Evolutionary conservation across 2,113 vertebrate genomes (phyloP).

Genomic region (Grus americana): DNA sequence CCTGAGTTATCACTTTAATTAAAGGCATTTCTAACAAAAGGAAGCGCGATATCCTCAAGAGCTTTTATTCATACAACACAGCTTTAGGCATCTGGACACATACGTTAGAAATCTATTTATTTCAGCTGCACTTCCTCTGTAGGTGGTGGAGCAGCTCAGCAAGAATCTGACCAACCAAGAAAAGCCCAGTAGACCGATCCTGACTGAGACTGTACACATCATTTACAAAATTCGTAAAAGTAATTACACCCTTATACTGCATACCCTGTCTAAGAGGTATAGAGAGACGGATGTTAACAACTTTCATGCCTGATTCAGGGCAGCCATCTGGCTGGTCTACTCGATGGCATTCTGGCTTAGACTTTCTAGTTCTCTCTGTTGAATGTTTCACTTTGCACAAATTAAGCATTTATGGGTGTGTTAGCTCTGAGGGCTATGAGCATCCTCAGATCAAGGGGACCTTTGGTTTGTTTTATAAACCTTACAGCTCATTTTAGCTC

Average conservation of each 20-base stretch:
- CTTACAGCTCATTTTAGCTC: neutral
- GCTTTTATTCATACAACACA: neutral
- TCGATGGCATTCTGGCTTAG: neutral
- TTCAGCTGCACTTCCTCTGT: neutral
- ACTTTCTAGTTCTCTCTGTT: neutral
- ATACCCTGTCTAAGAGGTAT: neutral
- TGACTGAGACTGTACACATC: neutral
- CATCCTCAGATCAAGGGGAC: neutral
- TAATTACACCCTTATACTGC: neutral
- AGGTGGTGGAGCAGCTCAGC: neutral
- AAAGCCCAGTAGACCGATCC: neutral
- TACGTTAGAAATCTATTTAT: neutral
- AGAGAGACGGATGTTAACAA: neutral
- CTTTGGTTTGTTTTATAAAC: neutral
- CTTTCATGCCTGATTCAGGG: neutral
- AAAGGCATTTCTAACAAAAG: neutral
- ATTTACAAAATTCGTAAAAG: neutral
- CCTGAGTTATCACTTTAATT: neutral
- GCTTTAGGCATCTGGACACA: neutral
- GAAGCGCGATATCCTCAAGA: neutral
- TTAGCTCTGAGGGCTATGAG: neutral
- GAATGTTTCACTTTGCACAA: neutral
- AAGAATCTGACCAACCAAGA: neutral
- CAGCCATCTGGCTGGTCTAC: neutral
- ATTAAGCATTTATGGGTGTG: neutral